Evolutionary conservation across 2,113 vertebrate genomes (phyloP).

Genomic region (Nothoprocta perdicaria): DNA sequence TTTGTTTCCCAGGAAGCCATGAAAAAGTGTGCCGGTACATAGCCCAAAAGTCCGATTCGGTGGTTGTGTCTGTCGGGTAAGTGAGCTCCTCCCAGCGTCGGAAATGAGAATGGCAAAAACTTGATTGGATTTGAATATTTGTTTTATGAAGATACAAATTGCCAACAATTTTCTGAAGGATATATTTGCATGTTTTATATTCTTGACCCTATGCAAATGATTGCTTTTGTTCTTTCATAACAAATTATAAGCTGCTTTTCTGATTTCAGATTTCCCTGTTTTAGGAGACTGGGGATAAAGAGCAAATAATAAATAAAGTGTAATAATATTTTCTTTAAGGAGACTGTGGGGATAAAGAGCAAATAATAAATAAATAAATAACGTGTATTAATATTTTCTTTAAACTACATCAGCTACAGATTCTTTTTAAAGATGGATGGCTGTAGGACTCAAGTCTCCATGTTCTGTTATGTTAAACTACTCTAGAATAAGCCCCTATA

Average conservation of each 20-base stretch:
- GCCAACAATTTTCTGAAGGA: background rate
- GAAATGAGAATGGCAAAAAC: background rate
- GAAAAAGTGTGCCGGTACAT: background rate
- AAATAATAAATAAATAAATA: background rate
- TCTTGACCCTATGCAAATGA: background rate
- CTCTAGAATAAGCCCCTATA: background rate
- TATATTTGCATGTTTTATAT: background rate
- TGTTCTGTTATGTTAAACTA: background rate
- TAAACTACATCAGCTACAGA: background rate
- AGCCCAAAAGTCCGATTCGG: constrained; percentile 35
- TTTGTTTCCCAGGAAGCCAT: constrained; percentile 22
- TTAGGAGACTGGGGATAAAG: background rate
- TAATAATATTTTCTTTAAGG: background rate
- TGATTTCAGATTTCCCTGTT: background rate
- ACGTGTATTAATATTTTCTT: background rate
- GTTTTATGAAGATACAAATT: background rate
- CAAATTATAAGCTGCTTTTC: background rate
- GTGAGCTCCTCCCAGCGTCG: background rate
- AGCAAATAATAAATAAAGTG: background rate
- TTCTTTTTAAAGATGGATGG: background rate
- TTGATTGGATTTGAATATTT: background rate
- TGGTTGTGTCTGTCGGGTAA: constrained; percentile 48
- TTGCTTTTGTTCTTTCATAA: background rate
- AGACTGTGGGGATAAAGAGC: background rate
- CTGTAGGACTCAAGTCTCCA: too few species aligned